Percentiles rank a stretch among this genome's conserved stretches.
These are phyloP conservation scores for Chymomyza caudatula DNA, from an alignment of 2,888 invertebrate genomes.

Conservation along the genomic window DNA sequence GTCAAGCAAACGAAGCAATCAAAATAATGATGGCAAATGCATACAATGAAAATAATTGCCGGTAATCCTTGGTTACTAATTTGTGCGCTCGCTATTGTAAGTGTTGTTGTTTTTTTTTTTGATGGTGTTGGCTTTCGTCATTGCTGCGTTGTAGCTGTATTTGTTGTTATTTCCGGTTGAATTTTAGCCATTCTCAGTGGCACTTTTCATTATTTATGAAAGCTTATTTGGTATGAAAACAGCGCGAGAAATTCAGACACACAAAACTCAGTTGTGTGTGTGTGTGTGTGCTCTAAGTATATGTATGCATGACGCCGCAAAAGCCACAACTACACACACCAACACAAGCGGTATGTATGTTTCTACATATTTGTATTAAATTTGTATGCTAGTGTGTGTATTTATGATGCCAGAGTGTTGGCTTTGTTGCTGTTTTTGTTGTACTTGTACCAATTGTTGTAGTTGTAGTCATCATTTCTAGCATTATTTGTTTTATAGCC, in stretches of 20 bases:
- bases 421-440: constrained; percentile 10
- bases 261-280: not conserved
- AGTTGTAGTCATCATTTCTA: constrained; percentile 30
- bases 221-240: constrained; percentile 65
- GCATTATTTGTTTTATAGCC: constrained; percentile 46
- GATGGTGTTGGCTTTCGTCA: constrained; percentile 19
- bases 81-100: constrained; percentile 36
- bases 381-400: constrained; percentile 38
- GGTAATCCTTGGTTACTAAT: constrained; percentile 70
- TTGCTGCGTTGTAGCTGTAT: constrained; percentile 25
- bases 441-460: not conserved
- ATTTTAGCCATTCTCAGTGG: constrained; percentile 41
- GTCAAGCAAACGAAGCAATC: constrained; percentile 66
- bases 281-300: not conserved
- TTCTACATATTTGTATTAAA: constrained; percentile 26
- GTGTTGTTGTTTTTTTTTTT: constrained; percentile 19
- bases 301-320: constrained; percentile 13
- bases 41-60: constrained; percentile 70
- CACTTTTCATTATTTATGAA: constrained; percentile 67
- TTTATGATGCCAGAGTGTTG: constrained; percentile 21
- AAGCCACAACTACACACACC: constrained; percentile 23
- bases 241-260: constrained; percentile 15
- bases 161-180: constrained; percentile 44
- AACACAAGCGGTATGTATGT: not conserved
- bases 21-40: constrained; percentile 70